A percentile compares a stretch with the other conserved stretches of the same genome.
phyloP scores from a whole-genome alignment of 2,797 vertebrate species.

The Sphenopsis melanotis region DNA sequence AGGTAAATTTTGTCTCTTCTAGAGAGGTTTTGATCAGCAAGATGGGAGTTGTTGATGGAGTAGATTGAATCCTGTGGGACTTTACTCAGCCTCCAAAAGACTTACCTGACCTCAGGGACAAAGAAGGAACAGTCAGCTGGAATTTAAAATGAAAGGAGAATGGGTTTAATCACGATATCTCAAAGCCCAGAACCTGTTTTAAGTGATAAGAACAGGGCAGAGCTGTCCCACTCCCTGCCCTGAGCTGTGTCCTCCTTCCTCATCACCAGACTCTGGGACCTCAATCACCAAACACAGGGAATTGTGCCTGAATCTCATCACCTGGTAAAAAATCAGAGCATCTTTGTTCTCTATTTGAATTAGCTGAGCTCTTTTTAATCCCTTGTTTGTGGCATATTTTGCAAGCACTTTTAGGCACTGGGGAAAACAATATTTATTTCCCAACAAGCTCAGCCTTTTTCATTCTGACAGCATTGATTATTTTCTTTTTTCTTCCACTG shows the following conservation, averaged over 20 bases:
- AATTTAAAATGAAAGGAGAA: background rate
- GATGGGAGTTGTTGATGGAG: background rate
- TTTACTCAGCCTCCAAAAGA: background rate
- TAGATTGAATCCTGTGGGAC: background rate
- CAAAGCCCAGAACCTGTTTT: background rate
- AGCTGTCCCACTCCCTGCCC: background rate
- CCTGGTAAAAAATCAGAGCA: background rate
- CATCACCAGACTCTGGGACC: background rate
- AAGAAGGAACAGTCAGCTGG: background rate
- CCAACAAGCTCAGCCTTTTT: background rate
- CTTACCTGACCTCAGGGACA: background rate
- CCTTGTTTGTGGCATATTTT: background rate
- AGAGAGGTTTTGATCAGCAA: background rate
- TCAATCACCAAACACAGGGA: background rate
- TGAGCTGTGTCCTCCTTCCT: background rate
- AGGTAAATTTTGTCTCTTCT: background rate
- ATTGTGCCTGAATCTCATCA: background rate
- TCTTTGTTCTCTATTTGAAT: background rate
- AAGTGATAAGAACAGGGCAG: background rate
- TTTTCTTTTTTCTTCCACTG: background rate
- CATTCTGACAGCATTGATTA: background rate
- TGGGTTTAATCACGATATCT: rapidly evolving
- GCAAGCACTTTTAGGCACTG: background rate
- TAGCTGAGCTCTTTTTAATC: background rate
- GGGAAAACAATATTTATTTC: background rate